Base-by-base conservation (phyloP, 2,888 invertebrate genomes). In the Drosophila trichaetosa region DNA sequence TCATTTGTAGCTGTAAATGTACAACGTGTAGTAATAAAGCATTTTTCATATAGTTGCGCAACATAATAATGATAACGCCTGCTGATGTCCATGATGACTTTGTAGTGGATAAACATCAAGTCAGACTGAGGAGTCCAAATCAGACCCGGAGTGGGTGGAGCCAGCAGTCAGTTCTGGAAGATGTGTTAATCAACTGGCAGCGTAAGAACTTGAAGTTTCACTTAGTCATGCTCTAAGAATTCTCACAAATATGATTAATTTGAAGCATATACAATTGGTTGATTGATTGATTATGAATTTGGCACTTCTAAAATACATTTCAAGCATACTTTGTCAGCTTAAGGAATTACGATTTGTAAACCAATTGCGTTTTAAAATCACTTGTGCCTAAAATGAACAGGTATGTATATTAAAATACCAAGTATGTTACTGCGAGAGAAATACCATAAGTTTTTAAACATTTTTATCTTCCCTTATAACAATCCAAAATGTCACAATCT, bases 1-100 rank as follows among this genome's bases (percentile, higher is more conserved):
- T 76, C 85, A 85, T 87, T 87, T 86, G 83, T 81, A 76, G 71
- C 73, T 72, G 74, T 54, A 80, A 87, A 78, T 76, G 84, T 76
- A 81, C 87, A 76, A 68, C 83, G 73, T 76, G 75, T 67, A 68
- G 85, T 76, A 85, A 82, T 85, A 86, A 83, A 85, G 69, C 75
- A 83, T 85, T 83, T 83, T 79, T 81, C 82, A 76, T 79, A 83
- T 76, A 85, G 85, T 79, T 80, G 51, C 61, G 46, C 66, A 63
- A 69, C 52, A 60, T 46, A 53, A 64, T 67, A 63, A 62, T 61
- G 59, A 80, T 70, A 74, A 70, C 57, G 57, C 51, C 66, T 70
- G 65, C 54, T 63, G 60, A 42, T 36, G 59, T 34, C 68, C 71
- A 73, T 58, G 74, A 77, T 71, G 73, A 79, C 74, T 80, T 74